Base-by-base conservation (phyloP, 2,888 invertebrate species). In the Coleophora deauratella region DNA sequence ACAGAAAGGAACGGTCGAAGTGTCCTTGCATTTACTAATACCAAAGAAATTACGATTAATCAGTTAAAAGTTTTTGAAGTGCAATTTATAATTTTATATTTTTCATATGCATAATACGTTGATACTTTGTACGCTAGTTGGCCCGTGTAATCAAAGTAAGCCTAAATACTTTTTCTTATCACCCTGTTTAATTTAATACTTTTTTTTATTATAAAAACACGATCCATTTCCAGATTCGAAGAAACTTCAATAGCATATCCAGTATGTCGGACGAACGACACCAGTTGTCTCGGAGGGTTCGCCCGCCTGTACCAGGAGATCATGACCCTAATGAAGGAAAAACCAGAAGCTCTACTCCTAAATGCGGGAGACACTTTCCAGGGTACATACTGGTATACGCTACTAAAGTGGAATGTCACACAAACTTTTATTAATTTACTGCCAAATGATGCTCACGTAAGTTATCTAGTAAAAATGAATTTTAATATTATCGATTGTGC, bases 321-420 rank as follows among this genome's bases (percentile, higher is more conserved):
- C 6, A 75, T 76, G 10, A 58, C 76, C 7, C 67, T 88, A 15
- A 66, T 81, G 31, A 60, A 64, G 1, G 66, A 72, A 37, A 88
- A 88, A 48, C 84, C 85, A 1, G 81, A 89, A 42, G 86, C 91
- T 0, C 66, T 96, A 2, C 88, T 94, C 28, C 66, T 96, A 42
- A 93, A 95, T 60, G 95, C 92, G 0, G 96, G 95, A 0, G 95
- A 96, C 66, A 90, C 91, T 54, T 96, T 90, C 62, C 94, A 94
- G 66, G 95, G 95, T 0, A 94, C 94, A 0, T 82, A 93, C 10
- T 95, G 93, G 92, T 95, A 94, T 64, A 90, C 90, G 21, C 54
- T 93, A 8, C 80, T 91, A 40, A 88, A 90, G 50, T 92, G 92
- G 91, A 90, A 91, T 54, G 88, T 91, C 0, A 92, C 93, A 0